Percentiles rank a stretch among this genome's conserved stretches.
Conservation (phyloP, 2,797 vertebrate species). For the Anableps anableps region DNA sequence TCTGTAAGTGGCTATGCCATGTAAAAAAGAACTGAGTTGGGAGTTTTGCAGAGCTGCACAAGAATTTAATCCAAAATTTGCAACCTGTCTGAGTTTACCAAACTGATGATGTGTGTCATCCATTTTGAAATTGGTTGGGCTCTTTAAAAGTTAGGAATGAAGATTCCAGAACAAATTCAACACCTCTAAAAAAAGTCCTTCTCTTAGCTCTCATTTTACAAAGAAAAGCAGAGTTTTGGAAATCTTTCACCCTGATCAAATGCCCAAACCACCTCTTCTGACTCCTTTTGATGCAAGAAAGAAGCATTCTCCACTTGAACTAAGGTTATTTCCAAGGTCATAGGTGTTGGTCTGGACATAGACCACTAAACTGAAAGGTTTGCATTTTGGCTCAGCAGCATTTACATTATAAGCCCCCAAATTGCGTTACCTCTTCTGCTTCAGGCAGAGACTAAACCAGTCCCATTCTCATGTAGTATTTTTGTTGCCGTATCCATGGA, state of each 20-base stretch:
- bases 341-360: neutral
- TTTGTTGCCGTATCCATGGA: neutral
- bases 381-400: neutral
- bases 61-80: neutral
- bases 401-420: neutral
- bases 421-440: neutral
- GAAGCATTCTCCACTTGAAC: neutral
- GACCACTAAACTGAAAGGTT: neutral
- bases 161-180: conserved; percentile 38
- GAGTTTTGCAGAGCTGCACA: conserved; percentile 48
- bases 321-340: neutral
- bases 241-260: conserved; percentile 20
- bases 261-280: neutral
- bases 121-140: conserved; percentile 39
- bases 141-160: conserved; percentile 32
- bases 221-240: conserved; percentile 56
- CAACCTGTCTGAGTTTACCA: conserved; percentile 21
- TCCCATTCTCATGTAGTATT: neutral
- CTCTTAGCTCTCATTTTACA: conserved; percentile 54
- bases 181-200: conserved; percentile 58
- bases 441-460: neutral
- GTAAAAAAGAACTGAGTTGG: conserved; percentile 45
- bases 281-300: neutral
- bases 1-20: conserved; percentile 44
- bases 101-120: conserved; percentile 55